These are phyloP conservation scores for Monochamus alternatus DNA, from an alignment of 2,888 invertebrate genomes.

Conservation along the genomic window DNA sequence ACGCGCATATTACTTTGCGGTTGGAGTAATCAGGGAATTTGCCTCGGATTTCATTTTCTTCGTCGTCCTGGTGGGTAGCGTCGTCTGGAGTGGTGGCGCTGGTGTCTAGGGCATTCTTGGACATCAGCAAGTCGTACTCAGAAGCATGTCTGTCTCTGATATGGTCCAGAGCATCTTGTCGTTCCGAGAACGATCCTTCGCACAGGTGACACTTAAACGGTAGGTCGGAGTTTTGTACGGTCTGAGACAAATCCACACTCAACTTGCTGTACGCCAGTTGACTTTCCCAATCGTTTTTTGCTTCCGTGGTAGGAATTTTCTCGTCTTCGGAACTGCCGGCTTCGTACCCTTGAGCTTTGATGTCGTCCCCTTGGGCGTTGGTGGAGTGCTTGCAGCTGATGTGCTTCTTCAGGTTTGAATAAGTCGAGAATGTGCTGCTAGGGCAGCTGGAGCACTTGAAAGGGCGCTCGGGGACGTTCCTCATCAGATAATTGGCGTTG, in stretches of 20 bases:
- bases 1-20: slow-evolving; percentile 91
- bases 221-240: slow-evolving; percentile 75
- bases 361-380: slow-evolving; percentile 68
- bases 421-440: slow-evolving; percentile 86
- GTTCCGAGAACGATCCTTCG: slow-evolving; percentile 87
- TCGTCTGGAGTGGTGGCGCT: slow-evolving; percentile 72
- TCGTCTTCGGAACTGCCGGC: slow-evolving; percentile 70
- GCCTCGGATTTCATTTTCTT: slow-evolving; percentile 82
- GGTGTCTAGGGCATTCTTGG: slow-evolving; percentile 84
- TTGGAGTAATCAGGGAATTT: slow-evolving; percentile 91
- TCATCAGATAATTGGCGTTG: slow-evolving; percentile 72
- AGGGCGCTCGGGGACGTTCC: slow-evolving; percentile 84
- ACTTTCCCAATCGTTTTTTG: slow-evolving; percentile 63
- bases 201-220: slow-evolving; percentile 96
- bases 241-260: slow-evolving; percentile 29
- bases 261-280: slow-evolving; percentile 61
- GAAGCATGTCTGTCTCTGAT: slow-evolving; percentile 82
- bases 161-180: slow-evolving; percentile 87
- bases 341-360: slow-evolving; percentile 69
- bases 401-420: slow-evolving; percentile 86
- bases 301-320: slow-evolving; percentile 67
- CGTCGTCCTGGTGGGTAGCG: slow-evolving; percentile 74
- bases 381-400: slow-evolving; percentile 81
- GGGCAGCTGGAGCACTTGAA: slow-evolving; percentile 88
- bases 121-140: slow-evolving; percentile 87